phyloP scores from a whole-genome alignment of 2,888 invertebrate species.

The Troides oblongomaculatus region DNA sequence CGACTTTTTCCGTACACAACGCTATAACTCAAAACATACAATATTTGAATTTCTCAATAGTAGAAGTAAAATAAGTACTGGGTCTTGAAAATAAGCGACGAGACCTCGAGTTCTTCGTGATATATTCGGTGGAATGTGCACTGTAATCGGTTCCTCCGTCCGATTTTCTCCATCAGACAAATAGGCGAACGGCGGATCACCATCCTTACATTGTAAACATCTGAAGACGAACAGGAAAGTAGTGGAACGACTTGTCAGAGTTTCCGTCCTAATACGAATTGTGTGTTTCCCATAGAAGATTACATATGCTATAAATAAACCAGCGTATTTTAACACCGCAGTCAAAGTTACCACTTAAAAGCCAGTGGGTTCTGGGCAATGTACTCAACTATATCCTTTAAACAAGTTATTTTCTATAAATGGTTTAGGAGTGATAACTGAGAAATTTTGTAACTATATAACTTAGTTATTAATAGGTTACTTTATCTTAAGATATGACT shows the following conservation, averaged over 20 bases:
- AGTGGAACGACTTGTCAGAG: too few relatives aligned
- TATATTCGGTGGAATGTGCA: too few relatives aligned
- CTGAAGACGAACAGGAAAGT: too few relatives aligned
- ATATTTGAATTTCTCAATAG: background rate
- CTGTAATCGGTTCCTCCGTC: too few relatives aligned
- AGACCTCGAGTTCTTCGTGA: background rate
- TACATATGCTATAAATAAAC: too few relatives aligned
- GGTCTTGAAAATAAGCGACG: background rate
- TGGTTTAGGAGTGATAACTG: background rate
- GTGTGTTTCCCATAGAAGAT: too few relatives aligned
- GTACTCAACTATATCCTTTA: background rate
- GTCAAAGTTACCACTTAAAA: too few relatives aligned
- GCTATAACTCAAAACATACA: constrained; percentile 4
- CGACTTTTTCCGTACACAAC: constrained; percentile 13
- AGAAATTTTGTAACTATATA: background rate
- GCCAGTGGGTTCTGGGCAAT: too few relatives aligned
- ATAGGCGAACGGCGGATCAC: background rate
- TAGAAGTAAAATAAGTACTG: background rate
- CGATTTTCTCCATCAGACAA: background rate
- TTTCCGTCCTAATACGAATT: too few relatives aligned
- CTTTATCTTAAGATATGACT: background rate
- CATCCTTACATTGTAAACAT: too few relatives aligned
- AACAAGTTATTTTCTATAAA: background rate
- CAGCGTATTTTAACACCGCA: too few relatives aligned
- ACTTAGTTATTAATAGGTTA: too few relatives aligned